Conservation (phyloP, 1,140 invertebrate genomes). For the Zaprionus ornatus region DNA sequence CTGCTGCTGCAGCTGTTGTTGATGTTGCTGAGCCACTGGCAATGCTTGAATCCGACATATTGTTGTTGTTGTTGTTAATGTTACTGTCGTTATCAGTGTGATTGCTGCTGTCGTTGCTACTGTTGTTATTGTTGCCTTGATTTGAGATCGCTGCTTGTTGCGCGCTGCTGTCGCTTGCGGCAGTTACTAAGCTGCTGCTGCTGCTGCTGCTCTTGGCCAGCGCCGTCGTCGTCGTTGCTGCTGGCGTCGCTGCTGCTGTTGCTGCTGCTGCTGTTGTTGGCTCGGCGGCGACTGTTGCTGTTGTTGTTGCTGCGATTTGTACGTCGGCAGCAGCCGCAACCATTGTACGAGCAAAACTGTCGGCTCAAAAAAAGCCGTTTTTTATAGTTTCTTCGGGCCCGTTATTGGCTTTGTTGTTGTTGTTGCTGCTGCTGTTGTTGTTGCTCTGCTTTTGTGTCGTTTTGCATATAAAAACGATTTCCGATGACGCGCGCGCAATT, state of each 20-base stretch:
- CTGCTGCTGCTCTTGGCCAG: constrained; percentile 19
- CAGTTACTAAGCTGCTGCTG: constrained; percentile 32
- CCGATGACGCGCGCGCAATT: constrained; percentile 66
- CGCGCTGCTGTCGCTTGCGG: constrained; percentile 35
- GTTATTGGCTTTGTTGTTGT: constrained; percentile 26
- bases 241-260: constrained; percentile 22
- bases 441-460: constrained; percentile 33
- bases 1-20: constrained; percentile 7
- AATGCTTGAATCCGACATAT: constrained; percentile 58
- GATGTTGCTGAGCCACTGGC: constrained; percentile 15
- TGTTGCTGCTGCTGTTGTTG: constrained; percentile 10
- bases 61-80: constrained; percentile 41
- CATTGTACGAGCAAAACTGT: constrained; percentile 64
- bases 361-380: constrained; percentile 52
- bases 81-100: constrained; percentile 23
- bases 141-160: constrained; percentile 52
- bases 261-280: constrained; percentile 8
- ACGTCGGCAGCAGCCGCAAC: constrained; percentile 65
- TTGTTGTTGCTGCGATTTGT: constrained; percentile 49
- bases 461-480: constrained; percentile 58
- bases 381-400: constrained; percentile 41
- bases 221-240: constrained; percentile 11
- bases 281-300: constrained; percentile 15
- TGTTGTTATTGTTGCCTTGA: constrained; percentile 50
- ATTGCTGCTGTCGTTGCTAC: constrained; percentile 23